These are phyloP conservation scores for Dorcus hopei DNA, from an alignment of 2,888 invertebrate genomes.

Conservation along the genomic window DNA sequence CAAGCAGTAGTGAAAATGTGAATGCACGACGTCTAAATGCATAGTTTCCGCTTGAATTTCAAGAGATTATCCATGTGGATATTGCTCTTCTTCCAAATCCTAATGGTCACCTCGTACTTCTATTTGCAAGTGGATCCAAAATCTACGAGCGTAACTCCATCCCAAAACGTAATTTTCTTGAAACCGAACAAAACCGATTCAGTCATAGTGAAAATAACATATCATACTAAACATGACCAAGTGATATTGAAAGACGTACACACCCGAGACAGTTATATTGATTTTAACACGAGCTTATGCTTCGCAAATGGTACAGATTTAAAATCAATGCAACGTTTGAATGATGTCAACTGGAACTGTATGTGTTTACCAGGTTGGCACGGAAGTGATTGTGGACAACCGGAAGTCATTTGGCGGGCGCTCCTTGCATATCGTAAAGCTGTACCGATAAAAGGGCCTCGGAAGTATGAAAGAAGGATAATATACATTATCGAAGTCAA, in stretches of 20 bases:
- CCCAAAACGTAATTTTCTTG: slow-evolving; percentile 19
- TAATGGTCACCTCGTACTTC: slow-evolving; percentile 42
- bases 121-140: slow-evolving; percentile 30
- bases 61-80: slow-evolving; percentile 44
- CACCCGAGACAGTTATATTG: slow-evolving; percentile 37
- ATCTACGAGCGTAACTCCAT: slow-evolving; percentile 2
- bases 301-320: slow-evolving; percentile 47
- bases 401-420: slow-evolving; percentile 65
- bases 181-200: slow-evolving; percentile 6
- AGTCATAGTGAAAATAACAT: slow-evolving; percentile 31
- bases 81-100: slow-evolving; percentile 41
- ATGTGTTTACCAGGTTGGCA: slow-evolving; percentile 62
- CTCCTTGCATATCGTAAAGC: slow-evolving; percentile 57
- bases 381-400: slow-evolving; percentile 63
- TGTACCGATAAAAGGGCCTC: slow-evolving; percentile 47
- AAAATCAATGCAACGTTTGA: slow-evolving; percentile 41
- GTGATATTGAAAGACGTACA: slow-evolving; percentile 32
- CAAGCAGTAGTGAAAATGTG: slow-evolving; percentile 19
- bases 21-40: slow-evolving; percentile 32
- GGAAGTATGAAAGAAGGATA: slow-evolving; percentile 52
- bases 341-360: slow-evolving; percentile 50
- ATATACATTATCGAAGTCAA: slow-evolving; percentile 57
- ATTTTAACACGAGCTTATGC: slow-evolving; percentile 49
- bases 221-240: slow-evolving; percentile 37
- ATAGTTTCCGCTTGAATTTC: slow-evolving; percentile 37